These are phyloP conservation scores for Leptura quadrifasciata DNA, from an alignment of 2,888 invertebrate genomes.

Conservation along the genomic window DNA sequence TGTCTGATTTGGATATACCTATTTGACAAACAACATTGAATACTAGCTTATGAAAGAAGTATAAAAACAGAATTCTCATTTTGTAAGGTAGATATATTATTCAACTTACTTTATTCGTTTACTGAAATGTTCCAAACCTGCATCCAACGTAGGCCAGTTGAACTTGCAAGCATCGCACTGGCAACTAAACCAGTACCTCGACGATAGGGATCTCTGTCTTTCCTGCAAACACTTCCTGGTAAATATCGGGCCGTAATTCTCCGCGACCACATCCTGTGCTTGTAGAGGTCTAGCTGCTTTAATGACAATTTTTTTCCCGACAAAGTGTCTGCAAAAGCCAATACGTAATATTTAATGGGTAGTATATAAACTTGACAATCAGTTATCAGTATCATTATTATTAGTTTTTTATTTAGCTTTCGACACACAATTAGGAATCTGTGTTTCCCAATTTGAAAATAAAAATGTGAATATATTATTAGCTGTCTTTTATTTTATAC, in stretches of 20 bases:
- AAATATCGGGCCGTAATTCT: conserved; percentile 91
- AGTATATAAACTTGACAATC: not conserved
- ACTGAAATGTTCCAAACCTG: conserved; percentile 75
- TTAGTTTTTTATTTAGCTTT: not conserved
- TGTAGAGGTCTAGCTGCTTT: conserved; percentile 80
- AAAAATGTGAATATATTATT: too few species aligned
- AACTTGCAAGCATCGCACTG: conserved; percentile 83
- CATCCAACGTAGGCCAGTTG: conserved; percentile 82
- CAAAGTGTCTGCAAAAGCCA: conserved; percentile 79
- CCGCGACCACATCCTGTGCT: conserved; percentile 82
- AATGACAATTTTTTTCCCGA: conserved; percentile 83
- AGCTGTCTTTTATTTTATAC: too few species aligned
- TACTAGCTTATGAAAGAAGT: too few species aligned
- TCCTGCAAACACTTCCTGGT: conserved; percentile 76
- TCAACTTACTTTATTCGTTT: conserved; percentile 71
- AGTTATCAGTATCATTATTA: not conserved
- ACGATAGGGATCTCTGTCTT: conserved; percentile 80
- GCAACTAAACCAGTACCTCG: conserved; percentile 88
- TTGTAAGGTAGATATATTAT: not conserved
- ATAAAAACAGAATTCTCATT: not conserved
- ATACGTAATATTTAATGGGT: not conserved
- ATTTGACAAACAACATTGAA: too few species aligned
- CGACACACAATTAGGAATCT: too few species aligned
- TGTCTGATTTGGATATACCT: too few species aligned
- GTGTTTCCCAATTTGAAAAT: too few species aligned